phyloP scores from a whole-genome alignment of 1,140 invertebrate genomes.

The Eumaeus atala region DNA sequence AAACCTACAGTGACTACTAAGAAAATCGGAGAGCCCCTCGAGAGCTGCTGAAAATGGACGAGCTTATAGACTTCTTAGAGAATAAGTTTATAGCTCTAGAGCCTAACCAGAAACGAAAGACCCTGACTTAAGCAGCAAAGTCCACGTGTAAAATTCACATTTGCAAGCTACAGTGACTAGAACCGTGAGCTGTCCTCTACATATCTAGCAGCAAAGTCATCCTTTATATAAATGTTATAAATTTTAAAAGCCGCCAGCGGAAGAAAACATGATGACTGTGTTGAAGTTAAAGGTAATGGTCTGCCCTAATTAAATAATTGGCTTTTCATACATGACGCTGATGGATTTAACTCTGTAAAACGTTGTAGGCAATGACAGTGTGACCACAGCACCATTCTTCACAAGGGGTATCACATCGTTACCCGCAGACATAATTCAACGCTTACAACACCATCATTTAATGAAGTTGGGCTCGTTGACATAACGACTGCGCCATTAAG shows the following conservation, averaged over 20 bases:
- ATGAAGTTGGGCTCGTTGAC: slow-evolving; percentile 10
- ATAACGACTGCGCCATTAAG: neutral
- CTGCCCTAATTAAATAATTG: slow-evolving; percentile 27
- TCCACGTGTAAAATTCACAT: neutral
- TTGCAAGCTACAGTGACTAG: neutral
- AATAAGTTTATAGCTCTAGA: slow-evolving; percentile 20
- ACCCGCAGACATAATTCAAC: too few species aligned
- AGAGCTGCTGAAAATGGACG: slow-evolving; percentile 15
- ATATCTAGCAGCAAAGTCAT: slow-evolving; percentile 21
- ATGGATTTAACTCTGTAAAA: slow-evolving; percentile 22
- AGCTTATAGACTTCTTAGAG: slow-evolving; percentile 22
- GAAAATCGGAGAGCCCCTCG: slow-evolving; percentile 20
- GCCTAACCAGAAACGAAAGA: slow-evolving; percentile 7
- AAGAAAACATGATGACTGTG: slow-evolving; percentile 20
- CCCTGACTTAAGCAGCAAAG: too few species aligned
- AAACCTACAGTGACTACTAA: too few species aligned
- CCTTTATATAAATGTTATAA: slow-evolving; percentile 20
- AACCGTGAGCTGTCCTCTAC: slow-evolving; percentile 23
- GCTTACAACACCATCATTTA: too few species aligned
- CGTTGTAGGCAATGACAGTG: too few species aligned
- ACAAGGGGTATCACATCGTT: too few species aligned
- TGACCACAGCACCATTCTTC: slow-evolving; percentile 21
- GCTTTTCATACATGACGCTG: slow-evolving; percentile 19
- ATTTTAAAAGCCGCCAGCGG: slow-evolving; percentile 19
- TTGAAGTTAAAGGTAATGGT: slow-evolving; percentile 18